phyloP scores from a whole-genome alignment of 2,797 vertebrate genomes.

The Delichon dasypus region DNA sequence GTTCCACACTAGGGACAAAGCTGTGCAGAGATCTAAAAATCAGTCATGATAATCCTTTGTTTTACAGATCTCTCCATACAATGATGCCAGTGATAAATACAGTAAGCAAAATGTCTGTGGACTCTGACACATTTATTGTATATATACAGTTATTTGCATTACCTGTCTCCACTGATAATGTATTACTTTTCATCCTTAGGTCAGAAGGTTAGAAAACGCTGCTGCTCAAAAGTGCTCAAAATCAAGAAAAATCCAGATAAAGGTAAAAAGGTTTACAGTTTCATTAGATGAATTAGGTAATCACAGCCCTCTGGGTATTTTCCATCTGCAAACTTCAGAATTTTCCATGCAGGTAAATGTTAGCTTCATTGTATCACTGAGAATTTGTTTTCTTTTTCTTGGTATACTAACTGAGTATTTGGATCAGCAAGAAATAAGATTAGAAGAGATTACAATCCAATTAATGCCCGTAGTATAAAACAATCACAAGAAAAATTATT shows the following conservation, averaged over 20 bases:
- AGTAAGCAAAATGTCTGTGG: not conserved
- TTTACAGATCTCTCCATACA: not conserved
- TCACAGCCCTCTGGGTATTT: not conserved
- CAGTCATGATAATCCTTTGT: not conserved
- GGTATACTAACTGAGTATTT: not conserved
- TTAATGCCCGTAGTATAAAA: not conserved
- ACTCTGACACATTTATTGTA: not conserved
- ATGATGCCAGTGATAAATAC: not conserved
- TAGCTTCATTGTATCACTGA: not conserved
- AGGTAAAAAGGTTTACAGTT: constrained; percentile 12
- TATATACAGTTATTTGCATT: not conserved
- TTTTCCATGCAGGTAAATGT: not conserved
- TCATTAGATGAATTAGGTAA: not conserved
- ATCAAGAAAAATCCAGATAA: rapidly evolving
- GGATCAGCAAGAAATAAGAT: not conserved
- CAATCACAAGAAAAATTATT: not conserved
- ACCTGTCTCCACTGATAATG: not conserved
- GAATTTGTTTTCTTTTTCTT: not conserved
- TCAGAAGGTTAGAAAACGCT: not conserved
- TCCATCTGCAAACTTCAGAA: not conserved
- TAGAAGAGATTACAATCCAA: not conserved
- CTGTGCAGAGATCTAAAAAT: not conserved
- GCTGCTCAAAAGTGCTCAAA: not conserved
- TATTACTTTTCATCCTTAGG: constrained; percentile 27
- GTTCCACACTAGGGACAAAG: not conserved